Evolutionary conservation across 2,888 invertebrate genomes (phyloP).

Genomic region (Meganola albula): DNA sequence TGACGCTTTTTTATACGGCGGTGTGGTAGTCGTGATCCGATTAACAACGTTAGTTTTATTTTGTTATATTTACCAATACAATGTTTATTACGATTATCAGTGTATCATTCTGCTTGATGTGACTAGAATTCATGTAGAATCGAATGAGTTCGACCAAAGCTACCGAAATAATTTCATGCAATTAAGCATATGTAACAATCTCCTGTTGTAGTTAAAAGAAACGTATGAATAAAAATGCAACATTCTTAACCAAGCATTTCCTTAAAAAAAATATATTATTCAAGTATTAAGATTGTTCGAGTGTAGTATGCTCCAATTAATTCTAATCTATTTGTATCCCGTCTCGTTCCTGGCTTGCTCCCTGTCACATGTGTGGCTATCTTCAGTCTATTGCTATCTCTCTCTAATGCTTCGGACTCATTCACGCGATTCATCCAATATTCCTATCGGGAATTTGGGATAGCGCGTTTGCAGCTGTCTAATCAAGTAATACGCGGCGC

Average conservation of each 20-base stretch:
- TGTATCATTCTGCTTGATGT: conserved; percentile 51
- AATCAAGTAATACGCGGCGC: conserved; percentile 60
- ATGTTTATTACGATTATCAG: conserved; percentile 22
- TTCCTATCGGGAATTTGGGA: conserved; percentile 72
- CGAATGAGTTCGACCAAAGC: too few relatives aligned
- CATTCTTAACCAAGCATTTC: too few relatives aligned
- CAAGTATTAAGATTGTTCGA: conserved; percentile 35
- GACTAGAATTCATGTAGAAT: conserved; percentile 25
- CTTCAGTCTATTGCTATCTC: conserved; percentile 49
- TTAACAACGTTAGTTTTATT: conserved; percentile 75
- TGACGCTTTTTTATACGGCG: conserved; percentile 73
- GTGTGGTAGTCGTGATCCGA: conserved; percentile 75
- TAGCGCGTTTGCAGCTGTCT: conserved; percentile 74
- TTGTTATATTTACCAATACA: conserved; percentile 35
- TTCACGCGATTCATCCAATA: conserved; percentile 63
- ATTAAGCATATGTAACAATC: too few relatives aligned
- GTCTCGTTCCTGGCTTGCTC: conserved; percentile 54
- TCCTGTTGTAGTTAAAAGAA: too few relatives aligned
- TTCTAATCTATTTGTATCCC: conserved; percentile 65
- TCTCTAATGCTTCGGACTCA: conserved; percentile 52
- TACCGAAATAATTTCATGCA: too few relatives aligned
- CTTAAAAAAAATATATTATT: too few relatives aligned
- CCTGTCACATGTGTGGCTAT: conserved; percentile 49
- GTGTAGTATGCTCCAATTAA: conserved; percentile 61
- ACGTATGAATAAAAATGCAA: too few relatives aligned